These are phyloP conservation scores for Macrocentrus cingulum DNA, from an alignment of 1,140 invertebrate genomes.

Conservation along the genomic window DNA sequence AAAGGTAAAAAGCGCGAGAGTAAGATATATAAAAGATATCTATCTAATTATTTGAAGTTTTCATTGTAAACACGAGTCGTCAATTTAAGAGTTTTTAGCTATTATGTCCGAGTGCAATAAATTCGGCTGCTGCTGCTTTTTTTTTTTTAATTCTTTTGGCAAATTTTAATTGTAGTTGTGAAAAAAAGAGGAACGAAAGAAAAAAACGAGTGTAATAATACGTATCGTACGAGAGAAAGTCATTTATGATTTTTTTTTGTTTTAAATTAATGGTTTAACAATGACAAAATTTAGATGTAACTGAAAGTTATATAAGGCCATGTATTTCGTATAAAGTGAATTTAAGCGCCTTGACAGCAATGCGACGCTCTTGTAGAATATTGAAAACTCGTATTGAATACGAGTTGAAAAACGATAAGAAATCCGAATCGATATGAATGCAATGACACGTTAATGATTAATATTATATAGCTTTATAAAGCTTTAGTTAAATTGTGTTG, in stretches of 20 bases:
- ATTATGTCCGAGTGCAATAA: conserved; percentile 43
- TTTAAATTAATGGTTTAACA: conserved; percentile 17
- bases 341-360: conserved; percentile 33
- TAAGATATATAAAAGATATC: no score
- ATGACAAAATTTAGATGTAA: conserved; percentile 31
- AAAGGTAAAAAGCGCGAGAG: no score
- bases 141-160: no score
- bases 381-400: no score
- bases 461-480: conserved; percentile 1
- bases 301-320: conserved; percentile 46
- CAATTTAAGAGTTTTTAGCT: conserved; percentile 19
- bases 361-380: conserved; percentile 12
- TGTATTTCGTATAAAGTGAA: conserved; percentile 54
- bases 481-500: conserved; percentile 11
- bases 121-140: conserved; percentile 12
- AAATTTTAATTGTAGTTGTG: background rate
- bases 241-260: background rate
- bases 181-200: no score
- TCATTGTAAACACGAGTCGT: conserved; percentile 16
- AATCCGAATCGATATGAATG: no score
- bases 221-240: no score
- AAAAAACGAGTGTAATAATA: no score
- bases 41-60: conserved; percentile 18
- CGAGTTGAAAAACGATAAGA: no score
- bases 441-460: no score